Base-by-base conservation (phyloP, 2,888 invertebrate genomes). In the Hoplodrina blanda region DNA sequence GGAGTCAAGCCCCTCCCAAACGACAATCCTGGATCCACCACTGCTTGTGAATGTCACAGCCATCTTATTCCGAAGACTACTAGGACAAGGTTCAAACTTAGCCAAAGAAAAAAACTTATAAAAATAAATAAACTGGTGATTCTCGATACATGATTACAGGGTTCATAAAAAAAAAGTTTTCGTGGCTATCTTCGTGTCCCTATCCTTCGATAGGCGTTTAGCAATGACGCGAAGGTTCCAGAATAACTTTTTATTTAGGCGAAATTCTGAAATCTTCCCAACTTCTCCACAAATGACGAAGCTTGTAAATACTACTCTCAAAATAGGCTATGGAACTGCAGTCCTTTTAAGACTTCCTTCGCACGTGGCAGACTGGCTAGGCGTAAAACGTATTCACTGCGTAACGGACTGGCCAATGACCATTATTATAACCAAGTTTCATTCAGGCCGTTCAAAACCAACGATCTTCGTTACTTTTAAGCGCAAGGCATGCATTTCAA, bases 401-500 rank as follows among this genome's bases (percentile, higher is more conserved):
- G 41, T 41, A 41, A 41, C 41, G 41, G 13, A 41, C 46, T 46
- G 17, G 17, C 2, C 4, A 46, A 46, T 15, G 11, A 17, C 46
- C 17, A 17, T 17, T 10, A 17, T n/a, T n/a, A 49, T 17, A 17
- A 25, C 10, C 52, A 73, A 44, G 8, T 57, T 73, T 46, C 56
- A 72, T 72, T 72, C 50, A 71, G 19, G 73, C 25, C 33, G 55
- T 41, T 4, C 41, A 33, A 41, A 10, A 11, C 41, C 44, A 44
- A 44, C 4, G 44, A 54, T n/a, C 46, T 33, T 54, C 5, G 20
- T 69, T 62, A 53, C 68, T 60, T 81, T 91, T 96, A 96, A 86
- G 97, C 95, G 66, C 96, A 93, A 0, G 98, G 98, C 98, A 98
- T 98, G 76, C 96, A 96, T 91, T 98, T 97, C 11, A 98, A 96